Evolutionary conservation across 2,888 invertebrate species (phyloP).

Genomic region (Limnephilus lunatus): DNA sequence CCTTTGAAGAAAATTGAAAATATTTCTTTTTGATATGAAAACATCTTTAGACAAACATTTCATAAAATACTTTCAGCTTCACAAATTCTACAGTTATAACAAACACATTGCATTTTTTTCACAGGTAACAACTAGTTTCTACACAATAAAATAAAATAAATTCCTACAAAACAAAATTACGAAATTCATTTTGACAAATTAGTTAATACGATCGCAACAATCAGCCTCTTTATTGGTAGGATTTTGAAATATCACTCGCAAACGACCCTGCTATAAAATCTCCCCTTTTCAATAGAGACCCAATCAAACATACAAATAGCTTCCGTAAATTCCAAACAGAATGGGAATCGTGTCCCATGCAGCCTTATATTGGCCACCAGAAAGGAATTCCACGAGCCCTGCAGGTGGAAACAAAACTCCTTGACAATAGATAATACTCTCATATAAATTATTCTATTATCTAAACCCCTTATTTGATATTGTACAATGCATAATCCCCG

Average conservation of each 20-base stretch:
- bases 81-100: too few species aligned
- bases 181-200: not conserved
- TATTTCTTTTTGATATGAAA: too few species aligned
- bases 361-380: not conserved
- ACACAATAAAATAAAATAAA: too few species aligned
- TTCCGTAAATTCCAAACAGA: slow-evolving; percentile 28
- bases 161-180: not conserved
- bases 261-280: slow-evolving; percentile 28
- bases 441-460: slow-evolving; percentile 61
- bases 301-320: slow-evolving; percentile 48
- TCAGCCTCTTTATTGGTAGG: not conserved
- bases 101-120: too few species aligned
- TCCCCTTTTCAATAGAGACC: slow-evolving; percentile 14
- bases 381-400: slow-evolving; percentile 34
- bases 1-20: too few species aligned
- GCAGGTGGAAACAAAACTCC: not conserved
- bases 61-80: too few species aligned
- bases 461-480: slow-evolving; percentile 32
- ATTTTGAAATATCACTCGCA: not conserved
- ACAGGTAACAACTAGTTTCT: too few species aligned
- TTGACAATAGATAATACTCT: slow-evolving; percentile 58
- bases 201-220: not conserved
- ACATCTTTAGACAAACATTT: too few species aligned
- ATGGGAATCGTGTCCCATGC: not conserved
- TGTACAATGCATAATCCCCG: slow-evolving; percentile 6